Evolutionary conservation across 2,113 vertebrate genomes (phyloP), one percentile per base, ranked within the genome.

Genomic region (Peromyscus californicus): DNA sequence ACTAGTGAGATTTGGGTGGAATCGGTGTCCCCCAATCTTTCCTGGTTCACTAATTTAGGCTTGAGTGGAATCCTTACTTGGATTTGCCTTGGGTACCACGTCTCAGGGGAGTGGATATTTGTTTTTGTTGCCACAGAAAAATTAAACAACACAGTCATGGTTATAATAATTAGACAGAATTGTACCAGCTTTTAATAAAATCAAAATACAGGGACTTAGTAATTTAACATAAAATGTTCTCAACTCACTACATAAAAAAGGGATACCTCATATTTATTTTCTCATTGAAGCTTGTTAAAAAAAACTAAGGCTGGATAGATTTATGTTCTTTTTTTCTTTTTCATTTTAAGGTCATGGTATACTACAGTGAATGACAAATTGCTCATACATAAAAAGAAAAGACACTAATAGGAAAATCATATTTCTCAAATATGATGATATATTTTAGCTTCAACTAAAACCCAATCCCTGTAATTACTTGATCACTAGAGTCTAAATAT

Each of bases 381-480:
- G 83, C 65, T 91, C 39, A 86, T 16, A 87, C 36, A 57, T 61
- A 67, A 96, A 90, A 83, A 42, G 39, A 13, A 65, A 90, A 89
- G 36, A 91, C 72, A 67, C 6, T 67, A 88, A 85, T 57, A 16
- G 88, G 54, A 97, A 94, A 82, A 96, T 51, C 24, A 59, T 91
- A 89, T 78, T 19, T 74, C 61, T 83, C 12, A 90, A 84, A 93
- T 70, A 95, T 57, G 31, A 76, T 87, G 54, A 82, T 48, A 63
- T 36, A 78, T 42, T 94, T 94, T 61, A 82, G 29, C 84, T 87
- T 93, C 29, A 84, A 89, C 7, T 84, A 59, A 95, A 89, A 96
- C 8, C 24, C 76, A 91, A 91, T 65, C 83, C 69, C 82, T 87
- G 82, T 70, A 80, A 72, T 72, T 90, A 70, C 72, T 89, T 82